Conservation (phyloP, 2,113 vertebrate genomes). For the Lophotis ruficrista region DNA sequence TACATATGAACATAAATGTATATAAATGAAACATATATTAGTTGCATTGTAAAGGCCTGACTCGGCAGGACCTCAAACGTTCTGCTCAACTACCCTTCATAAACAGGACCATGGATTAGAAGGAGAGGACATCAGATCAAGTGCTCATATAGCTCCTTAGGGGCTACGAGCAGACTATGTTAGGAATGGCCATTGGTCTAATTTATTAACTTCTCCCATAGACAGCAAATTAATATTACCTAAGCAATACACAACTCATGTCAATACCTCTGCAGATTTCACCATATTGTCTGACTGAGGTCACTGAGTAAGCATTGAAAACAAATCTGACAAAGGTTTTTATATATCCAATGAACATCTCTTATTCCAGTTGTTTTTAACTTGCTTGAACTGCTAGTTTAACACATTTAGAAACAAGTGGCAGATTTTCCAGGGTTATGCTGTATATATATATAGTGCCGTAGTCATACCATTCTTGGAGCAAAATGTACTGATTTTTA, state of each 20-base stretch:
- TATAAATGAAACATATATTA: background rate
- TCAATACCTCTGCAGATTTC: background rate
- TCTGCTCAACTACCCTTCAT: background rate
- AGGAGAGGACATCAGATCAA: background rate
- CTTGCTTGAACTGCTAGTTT: background rate
- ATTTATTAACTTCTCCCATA: background rate
- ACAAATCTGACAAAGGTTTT: background rate
- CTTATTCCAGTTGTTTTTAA: background rate
- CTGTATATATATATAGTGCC: background rate
- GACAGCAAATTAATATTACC: background rate
- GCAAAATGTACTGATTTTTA: background rate
- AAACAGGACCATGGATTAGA: background rate
- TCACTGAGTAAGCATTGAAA: background rate
- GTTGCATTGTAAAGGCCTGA: background rate
- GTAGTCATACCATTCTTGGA: background rate
- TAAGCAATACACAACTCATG: background rate
- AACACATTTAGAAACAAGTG: background rate
- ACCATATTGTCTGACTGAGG: background rate
- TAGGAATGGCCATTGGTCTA: background rate
- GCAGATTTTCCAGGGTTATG: background rate
- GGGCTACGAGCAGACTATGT: background rate
- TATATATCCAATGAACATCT: background rate
- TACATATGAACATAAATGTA: background rate
- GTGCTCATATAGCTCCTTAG: background rate
- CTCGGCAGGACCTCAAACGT: background rate